Conservation (phyloP, 2,113 vertebrate species). For the Synchiropus splendidus region DNA sequence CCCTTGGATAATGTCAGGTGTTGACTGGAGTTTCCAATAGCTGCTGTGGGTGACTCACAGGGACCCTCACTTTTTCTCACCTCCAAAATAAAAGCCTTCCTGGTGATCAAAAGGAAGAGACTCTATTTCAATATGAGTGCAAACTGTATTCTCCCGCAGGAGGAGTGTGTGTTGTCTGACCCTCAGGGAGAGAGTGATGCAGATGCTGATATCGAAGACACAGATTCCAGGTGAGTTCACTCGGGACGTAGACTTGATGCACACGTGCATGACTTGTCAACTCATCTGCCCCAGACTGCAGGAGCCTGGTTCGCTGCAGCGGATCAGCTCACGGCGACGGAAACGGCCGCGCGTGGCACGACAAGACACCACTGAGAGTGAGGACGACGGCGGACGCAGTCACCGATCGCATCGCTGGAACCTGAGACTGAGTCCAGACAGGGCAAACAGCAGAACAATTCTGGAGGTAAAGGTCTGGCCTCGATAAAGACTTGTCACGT, state of each 20-base stretch:
- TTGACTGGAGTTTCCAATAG: slow-evolving; percentile 9
- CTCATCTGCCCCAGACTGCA: slow-evolving; percentile 50
- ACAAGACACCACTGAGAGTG: slow-evolving; percentile 73
- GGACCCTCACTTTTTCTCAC: not conserved
- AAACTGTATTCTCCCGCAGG: too few species aligned
- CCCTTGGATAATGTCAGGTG: slow-evolving; percentile 12
- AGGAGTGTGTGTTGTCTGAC: slow-evolving; percentile 64
- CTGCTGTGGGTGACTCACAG: slow-evolving; percentile 29
- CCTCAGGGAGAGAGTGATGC: slow-evolving; percentile 72
- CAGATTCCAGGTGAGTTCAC: slow-evolving; percentile 58
- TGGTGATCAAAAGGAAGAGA: too few species aligned
- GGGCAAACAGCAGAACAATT: slow-evolving; percentile 59
- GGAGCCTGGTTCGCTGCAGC: slow-evolving; percentile 62
- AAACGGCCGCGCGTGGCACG: slow-evolving; percentile 60
- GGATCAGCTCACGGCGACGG: slow-evolving; percentile 69
- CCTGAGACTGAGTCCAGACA: slow-evolving; percentile 64
- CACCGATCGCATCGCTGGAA: slow-evolving; percentile 65
- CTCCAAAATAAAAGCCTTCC: too few species aligned
- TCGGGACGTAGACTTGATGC: not conserved
- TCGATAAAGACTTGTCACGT: not conserved
- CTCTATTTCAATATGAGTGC: too few species aligned
- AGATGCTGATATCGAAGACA: slow-evolving; percentile 71
- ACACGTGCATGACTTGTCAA: not conserved
- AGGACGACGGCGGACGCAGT: slow-evolving; percentile 67
- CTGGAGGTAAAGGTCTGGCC: slow-evolving; percentile 50